A percentile compares a stretch with the other conserved stretches of the same genome.
Evolutionary conservation across 2,113 vertebrate genomes (phyloP).

Genomic region (Parus major): DNA sequence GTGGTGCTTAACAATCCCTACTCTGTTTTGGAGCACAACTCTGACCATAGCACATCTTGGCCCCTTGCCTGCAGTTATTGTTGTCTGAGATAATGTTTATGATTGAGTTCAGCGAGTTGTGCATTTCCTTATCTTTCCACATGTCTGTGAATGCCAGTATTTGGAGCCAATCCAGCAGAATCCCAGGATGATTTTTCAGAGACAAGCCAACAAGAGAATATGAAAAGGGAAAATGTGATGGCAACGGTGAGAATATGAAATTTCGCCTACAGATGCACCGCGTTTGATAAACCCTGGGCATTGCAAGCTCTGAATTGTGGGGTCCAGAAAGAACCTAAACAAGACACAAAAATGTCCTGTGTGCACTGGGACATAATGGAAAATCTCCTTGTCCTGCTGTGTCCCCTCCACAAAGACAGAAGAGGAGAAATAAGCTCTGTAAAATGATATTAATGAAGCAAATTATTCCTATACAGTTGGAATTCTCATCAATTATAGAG

Average conservation of each 20-base stretch:
- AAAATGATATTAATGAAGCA: background rate
- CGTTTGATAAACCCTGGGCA: background rate
- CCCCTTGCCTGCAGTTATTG: background rate
- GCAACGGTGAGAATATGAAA: background rate
- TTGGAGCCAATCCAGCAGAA: background rate
- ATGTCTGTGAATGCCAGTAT: background rate
- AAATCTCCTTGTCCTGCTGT: background rate
- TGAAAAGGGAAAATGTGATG: background rate
- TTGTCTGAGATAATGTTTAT: constrained; percentile 23
- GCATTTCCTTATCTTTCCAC: constrained; percentile 26
- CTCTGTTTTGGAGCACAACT: background rate
- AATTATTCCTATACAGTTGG: background rate
- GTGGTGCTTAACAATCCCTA: background rate
- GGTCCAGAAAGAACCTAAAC: background rate
- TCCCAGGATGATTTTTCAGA: background rate
- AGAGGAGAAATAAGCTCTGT: background rate
- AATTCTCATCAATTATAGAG: background rate
- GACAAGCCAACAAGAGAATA: background rate
- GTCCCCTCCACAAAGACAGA: background rate
- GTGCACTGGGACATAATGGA: background rate
- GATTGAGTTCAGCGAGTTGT: background rate
- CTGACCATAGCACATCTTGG: background rate
- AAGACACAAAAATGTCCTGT: background rate
- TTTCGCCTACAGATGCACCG: background rate
- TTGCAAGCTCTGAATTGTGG: background rate